Evolutionary conservation across 2,888 invertebrate genomes (phyloP).

Genomic region (Acholoe squamosa): DNA sequence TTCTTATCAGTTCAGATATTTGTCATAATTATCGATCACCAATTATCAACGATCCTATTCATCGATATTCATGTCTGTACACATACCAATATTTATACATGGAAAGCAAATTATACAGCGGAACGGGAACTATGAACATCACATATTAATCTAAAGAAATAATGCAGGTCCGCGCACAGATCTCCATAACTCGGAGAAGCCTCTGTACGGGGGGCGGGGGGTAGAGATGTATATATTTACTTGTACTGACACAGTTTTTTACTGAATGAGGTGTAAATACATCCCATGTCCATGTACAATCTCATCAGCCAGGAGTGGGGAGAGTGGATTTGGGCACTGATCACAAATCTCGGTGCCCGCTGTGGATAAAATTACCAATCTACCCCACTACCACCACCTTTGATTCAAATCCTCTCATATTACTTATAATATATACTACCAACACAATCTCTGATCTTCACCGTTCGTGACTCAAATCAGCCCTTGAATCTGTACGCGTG

Average conservation of each 20-base stretch:
- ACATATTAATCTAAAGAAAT: slow-evolving; percentile 49
- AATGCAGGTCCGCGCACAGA: slow-evolving; percentile 12
- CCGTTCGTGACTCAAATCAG: no score
- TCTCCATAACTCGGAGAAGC: neutral
- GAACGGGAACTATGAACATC: slow-evolving; percentile 46
- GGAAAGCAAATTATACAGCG: slow-evolving; percentile 56
- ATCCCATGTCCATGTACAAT: neutral
- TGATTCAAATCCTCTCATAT: no score
- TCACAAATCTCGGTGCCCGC: no score
- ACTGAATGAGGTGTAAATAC: neutral
- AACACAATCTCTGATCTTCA: no score
- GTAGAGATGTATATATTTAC: neutral
- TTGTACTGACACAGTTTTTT: neutral
- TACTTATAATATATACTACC: no score
- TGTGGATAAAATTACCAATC: no score
- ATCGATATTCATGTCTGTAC: slow-evolving; percentile 22
- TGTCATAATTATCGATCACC: neutral
- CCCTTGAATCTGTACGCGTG: no score
- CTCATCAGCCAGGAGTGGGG: neutral
- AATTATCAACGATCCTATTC: slow-evolving; percentile 37
- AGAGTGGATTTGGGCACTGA: no score
- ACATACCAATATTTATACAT: slow-evolving; percentile 52
- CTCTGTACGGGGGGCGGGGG: neutral
- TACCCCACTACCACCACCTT: no score
- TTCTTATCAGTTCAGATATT: slow-evolving; percentile 26